Evolutionary conservation across 2,797 vertebrate genomes (phyloP).

Genomic region (Hippocampus kuda): DNA sequence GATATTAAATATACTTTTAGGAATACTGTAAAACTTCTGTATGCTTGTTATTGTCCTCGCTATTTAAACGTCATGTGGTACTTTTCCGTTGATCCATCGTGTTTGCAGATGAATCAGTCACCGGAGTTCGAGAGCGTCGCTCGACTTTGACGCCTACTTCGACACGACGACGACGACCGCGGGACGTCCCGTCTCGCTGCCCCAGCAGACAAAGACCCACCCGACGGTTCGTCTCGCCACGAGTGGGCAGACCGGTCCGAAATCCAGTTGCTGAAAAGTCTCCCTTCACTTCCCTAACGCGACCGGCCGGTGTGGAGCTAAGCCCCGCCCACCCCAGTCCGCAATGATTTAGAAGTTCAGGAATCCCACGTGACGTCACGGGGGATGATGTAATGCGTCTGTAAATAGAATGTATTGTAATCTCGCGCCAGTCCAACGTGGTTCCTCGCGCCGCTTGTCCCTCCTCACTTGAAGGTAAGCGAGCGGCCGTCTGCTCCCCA

Average conservation of each 20-base stretch:
- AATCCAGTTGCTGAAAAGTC: not conserved
- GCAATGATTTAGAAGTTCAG: constrained; percentile 99
- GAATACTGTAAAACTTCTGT: too few relatives aligned
- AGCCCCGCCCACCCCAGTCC: constrained; percentile 57
- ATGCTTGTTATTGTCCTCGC: not conserved
- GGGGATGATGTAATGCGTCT: constrained; percentile 98
- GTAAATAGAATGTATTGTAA: constrained; percentile 99
- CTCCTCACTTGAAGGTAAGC: constrained; percentile 86
- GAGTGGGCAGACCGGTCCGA: not conserved
- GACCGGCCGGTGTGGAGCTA: constrained; percentile 31
- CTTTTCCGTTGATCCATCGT: not conserved
- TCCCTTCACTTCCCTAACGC: constrained; percentile 11
- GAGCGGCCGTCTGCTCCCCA: constrained; percentile 41
- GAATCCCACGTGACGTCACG: constrained; percentile 99
- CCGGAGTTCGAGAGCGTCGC: not conserved
- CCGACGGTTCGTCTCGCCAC: not conserved
- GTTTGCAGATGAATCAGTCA: not conserved
- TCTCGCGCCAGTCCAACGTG: constrained; percentile 99
- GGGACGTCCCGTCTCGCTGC: constrained; percentile 8
- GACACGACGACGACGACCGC: not conserved
- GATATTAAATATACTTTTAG: too few relatives aligned
- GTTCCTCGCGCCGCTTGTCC: constrained; percentile 87
- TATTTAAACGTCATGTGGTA: not conserved
- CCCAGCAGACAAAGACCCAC: constrained; percentile 29
- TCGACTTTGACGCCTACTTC: not conserved